phyloP scores from a whole-genome alignment of 2,113 vertebrate species.

The Aphyosemion australe region DNA sequence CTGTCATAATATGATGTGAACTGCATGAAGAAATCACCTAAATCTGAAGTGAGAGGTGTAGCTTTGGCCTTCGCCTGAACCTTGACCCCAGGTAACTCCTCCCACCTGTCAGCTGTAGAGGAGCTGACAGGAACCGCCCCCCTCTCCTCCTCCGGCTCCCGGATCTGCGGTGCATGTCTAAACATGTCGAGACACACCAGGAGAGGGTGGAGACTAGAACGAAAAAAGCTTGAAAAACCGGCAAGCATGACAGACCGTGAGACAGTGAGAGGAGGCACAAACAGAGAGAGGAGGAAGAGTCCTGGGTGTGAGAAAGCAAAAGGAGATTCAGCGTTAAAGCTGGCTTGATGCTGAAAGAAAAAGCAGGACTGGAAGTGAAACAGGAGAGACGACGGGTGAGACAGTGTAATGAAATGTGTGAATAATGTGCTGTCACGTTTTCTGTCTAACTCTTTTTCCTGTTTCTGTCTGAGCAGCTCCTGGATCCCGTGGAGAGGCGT shows the following conservation, averaged over 20 bases:
- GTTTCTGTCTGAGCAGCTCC: slow-evolving; percentile 38
- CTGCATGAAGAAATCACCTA: background rate
- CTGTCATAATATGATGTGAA: background rate
- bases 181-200: slow-evolving; percentile 67
- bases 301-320: slow-evolving; percentile 49
- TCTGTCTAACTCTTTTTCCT: slow-evolving; percentile 33
- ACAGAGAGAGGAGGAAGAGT: slow-evolving; percentile 13
- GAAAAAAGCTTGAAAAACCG: slow-evolving; percentile 75
- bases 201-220: slow-evolving; percentile 69
- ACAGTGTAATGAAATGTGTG: slow-evolving; percentile 29
- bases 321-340: slow-evolving; percentile 38
- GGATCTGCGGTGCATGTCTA: slow-evolving; percentile 57
- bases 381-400: slow-evolving; percentile 20
- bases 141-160: slow-evolving; percentile 13
- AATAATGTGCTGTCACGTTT: slow-evolving; percentile 34
- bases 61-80: slow-evolving; percentile 60
- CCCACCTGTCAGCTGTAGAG: slow-evolving; percentile 42
- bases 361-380: slow-evolving; percentile 27
- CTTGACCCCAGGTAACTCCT: slow-evolving; percentile 69
- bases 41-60: slow-evolving; percentile 23
- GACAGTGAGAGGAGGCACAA: slow-evolving; percentile 24
- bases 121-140: slow-evolving; percentile 15
- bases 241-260: slow-evolving; percentile 33
- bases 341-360: slow-evolving; percentile 24
- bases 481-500: slow-evolving; percentile 6